These are phyloP conservation scores for Caenorhabditis angaria DNA, from an alignment of 2,888 invertebrate species.

Conservation along the genomic window DNA sequence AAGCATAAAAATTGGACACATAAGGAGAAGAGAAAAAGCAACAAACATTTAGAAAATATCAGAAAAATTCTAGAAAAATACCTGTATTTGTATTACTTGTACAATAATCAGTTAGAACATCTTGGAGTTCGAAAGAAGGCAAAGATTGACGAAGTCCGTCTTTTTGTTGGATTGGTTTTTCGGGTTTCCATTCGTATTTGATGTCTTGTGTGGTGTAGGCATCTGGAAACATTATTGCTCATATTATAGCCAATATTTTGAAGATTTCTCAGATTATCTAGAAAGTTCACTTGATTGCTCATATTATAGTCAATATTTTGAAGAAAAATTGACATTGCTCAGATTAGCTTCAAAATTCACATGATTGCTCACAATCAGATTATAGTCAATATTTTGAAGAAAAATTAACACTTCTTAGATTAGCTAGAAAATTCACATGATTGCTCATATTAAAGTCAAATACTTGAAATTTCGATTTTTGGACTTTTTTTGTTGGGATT, in stretches of 20 bases:
- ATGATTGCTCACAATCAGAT: too few species aligned
- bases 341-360: too few species aligned
- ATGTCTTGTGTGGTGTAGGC: slow-evolving; percentile 97
- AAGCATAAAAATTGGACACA: neutral
- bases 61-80: slow-evolving; percentile 71
- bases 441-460: too few species aligned
- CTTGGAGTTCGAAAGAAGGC: slow-evolving; percentile 91
- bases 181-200: slow-evolving; percentile 90
- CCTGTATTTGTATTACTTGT: slow-evolving; percentile 96
- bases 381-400: too few species aligned
- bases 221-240: slow-evolving; percentile 73
- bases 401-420: too few species aligned
- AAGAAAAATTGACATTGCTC: too few species aligned
- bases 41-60: neutral
- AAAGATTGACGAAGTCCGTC: slow-evolving; percentile 76
- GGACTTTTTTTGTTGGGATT: too few species aligned
- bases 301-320: too few species aligned
- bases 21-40: neutral
- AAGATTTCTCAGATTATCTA: too few species aligned
- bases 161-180: slow-evolving; percentile 87
- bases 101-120: slow-evolving; percentile 92
- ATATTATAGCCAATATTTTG: slow-evolving; percentile 4
- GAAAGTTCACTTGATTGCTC: too few species aligned
- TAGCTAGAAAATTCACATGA: too few species aligned
- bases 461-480: too few species aligned